Base-by-base conservation (phyloP, 1,140 invertebrate genomes). In the Drosophila nebulosa region DNA sequence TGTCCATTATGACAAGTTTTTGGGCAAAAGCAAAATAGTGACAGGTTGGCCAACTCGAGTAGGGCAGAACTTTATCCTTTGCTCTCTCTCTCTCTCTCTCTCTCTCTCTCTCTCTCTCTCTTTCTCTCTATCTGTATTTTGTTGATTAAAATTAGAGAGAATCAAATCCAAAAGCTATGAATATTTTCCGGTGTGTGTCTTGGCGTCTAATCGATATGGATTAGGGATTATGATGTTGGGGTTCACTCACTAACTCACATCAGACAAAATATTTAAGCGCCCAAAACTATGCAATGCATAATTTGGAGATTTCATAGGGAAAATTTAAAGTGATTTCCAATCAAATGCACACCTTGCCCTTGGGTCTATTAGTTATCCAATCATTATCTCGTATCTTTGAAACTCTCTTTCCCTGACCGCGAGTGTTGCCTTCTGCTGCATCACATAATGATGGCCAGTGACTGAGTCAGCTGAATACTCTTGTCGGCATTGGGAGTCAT, bases 401-500 rank as follows among this genome's bases (percentile, higher is more conserved):
- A 9, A 9, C 6, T 30, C 30, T 32, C n/a, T n/a, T n/a, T 12
- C 3, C 10, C 2, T n/a, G n/a, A n/a, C n/a, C n/a, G 30, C 12
- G 30, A 1, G 10, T 10, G 9, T 1, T 32, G 30, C 9, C 30
- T 32, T 32, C 30, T 32, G 3, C 30, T 32, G 30, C 30, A 24
- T 24, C 4, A 24, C 24, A 24, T 24, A 4, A 14, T 36, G 35
- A n/a, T 10, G 16, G 35, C 35, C n/a, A 21, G 39, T 46, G 39
- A 46, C 39, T 21, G 18, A 46, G 39, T 46, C 39, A 46, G 39
- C 18, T 46, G 39, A 21, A 46, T 21, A 5, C 16, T 46, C 16
- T 72, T n/a, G n/a, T n/a, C n/a, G n/a, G 64, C 69, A 69, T 55
- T 62, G 39, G 39, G 16, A 46, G 16, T 32, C 10, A 4, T 32